Evolutionary conservation across 92 coral and sea anemone species (phyloP).

Genomic region (Phymanthus crucifer): DNA sequence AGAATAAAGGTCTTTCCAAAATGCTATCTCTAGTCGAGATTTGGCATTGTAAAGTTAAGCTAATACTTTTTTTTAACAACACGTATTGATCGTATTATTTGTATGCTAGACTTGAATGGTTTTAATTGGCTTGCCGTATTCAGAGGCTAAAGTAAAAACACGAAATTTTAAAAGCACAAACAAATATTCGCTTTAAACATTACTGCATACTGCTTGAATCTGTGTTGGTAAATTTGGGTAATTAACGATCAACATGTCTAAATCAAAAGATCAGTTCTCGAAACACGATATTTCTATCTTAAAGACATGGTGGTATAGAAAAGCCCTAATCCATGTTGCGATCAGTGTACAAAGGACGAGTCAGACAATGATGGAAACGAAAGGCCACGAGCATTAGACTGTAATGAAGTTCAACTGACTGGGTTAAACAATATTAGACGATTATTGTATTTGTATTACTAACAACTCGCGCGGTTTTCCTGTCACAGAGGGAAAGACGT

Average conservation of each 20-base stretch:
- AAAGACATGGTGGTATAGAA: constrained; percentile 1
- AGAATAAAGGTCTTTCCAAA: constrained; percentile 17
- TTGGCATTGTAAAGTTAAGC: constrained; percentile 19
- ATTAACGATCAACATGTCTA: constrained; percentile 33
- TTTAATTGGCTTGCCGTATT: constrained; percentile 20
- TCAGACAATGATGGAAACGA: not conserved
- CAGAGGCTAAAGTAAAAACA: constrained; percentile 14
- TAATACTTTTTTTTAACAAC: constrained; percentile 21
- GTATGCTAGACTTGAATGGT: constrained; percentile 21
- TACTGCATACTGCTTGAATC: not conserved
- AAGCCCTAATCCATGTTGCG: not conserved
- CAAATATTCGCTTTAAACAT: constrained; percentile 20
- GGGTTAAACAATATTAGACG: constrained; percentile 31
- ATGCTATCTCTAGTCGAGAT: constrained; percentile 22
- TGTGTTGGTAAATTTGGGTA: constrained; percentile 28
- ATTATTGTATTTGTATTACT: constrained; percentile 30
- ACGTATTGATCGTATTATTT: constrained; percentile 17
- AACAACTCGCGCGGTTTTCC: constrained; percentile 32
- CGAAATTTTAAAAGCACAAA: constrained; percentile 3
- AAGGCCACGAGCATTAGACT: constrained; percentile 14
- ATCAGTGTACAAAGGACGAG: constrained; percentile 5
- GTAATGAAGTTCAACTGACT: constrained; percentile 31
- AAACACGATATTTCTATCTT: constrained; percentile 29
- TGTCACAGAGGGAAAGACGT: constrained; percentile 30
- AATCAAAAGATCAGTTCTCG: constrained; percentile 32